A percentile compares a stretch with the other conserved stretches of the same genome.
These are phyloP conservation scores for Dendrocopos noguchii DNA, from an alignment of 2,113 vertebrate species.

Conservation along the genomic window DNA sequence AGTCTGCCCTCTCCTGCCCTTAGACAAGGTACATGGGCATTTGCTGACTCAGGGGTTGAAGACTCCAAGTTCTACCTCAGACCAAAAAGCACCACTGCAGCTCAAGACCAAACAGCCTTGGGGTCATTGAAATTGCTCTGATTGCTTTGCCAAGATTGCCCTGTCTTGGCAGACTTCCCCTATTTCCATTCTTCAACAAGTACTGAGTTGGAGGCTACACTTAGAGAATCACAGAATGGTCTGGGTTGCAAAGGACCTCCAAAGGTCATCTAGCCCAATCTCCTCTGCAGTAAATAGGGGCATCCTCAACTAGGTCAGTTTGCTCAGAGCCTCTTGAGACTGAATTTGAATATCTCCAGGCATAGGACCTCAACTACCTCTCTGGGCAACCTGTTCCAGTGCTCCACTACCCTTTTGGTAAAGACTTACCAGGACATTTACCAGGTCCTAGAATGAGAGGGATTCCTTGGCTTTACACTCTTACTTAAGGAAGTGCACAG, in stretches of 20 bases:
- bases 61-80: background rate
- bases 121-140: background rate
- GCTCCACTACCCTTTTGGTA: too few relatives aligned
- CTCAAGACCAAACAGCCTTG: background rate
- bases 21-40: background rate
- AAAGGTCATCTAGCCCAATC: too few relatives aligned
- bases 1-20: background rate
- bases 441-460: background rate
- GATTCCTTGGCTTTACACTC: background rate
- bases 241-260: too few relatives aligned
- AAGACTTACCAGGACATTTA: too few relatives aligned
- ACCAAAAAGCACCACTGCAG: background rate
- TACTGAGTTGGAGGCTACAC: background rate
- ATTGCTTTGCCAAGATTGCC: background rate
- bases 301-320: too few relatives aligned
- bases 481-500: background rate
- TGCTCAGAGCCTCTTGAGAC: too few relatives aligned
- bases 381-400: too few relatives aligned
- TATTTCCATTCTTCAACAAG: rapidly evolving
- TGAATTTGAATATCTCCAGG: too few relatives aligned
- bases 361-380: too few relatives aligned
- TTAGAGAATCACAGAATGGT: background rate
- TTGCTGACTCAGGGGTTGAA: rapidly evolving
- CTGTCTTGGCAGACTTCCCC: background rate
- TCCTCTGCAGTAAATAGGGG: too few relatives aligned